Conservation (phyloP, 53 echinoderm and acorn worm species). For the Pentamera pediparva region DNA sequence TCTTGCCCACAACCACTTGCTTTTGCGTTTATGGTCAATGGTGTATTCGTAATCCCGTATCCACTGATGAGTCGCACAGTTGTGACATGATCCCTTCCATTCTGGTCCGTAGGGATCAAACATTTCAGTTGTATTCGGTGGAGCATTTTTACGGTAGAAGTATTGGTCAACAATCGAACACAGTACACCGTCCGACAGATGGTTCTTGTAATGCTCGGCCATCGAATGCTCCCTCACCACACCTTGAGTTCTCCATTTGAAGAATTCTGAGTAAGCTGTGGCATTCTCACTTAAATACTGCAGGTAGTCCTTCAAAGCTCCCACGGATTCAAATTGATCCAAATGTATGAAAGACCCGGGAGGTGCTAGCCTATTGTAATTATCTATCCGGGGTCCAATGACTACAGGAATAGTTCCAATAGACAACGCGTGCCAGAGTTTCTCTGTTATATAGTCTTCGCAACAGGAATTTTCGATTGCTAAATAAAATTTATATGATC, state of each 20-base stretch:
- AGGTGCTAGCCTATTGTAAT: slow-evolving; percentile 4
- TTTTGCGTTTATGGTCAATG: background rate
- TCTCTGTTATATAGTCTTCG: slow-evolving; percentile 17
- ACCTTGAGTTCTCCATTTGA: slow-evolving; percentile 2
- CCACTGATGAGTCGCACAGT: slow-evolving; percentile 2
- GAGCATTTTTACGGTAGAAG: background rate
- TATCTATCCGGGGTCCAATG: slow-evolving; percentile 9
- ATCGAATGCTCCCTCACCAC: slow-evolving; percentile 3
- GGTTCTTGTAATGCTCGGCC: slow-evolving; percentile 11
- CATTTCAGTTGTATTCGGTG: background rate
- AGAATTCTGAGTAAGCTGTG: slow-evolving; percentile 14
- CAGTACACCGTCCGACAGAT: slow-evolving; percentile 1
- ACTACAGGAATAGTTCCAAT: slow-evolving; percentile 17
- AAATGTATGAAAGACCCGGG: slow-evolving; percentile 18
- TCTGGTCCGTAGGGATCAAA: slow-evolving; percentile 18
- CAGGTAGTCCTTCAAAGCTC: background rate
- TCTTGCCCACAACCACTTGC: background rate
- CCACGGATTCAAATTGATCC: background rate
- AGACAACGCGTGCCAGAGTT: slow-evolving; percentile 3
- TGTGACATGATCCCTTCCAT: slow-evolving; percentile 18
- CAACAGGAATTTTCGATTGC: slow-evolving; percentile 15
- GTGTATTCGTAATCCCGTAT: background rate
- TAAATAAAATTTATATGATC: slow-evolving; percentile 9
- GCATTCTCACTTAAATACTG: background rate
- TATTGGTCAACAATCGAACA: slow-evolving; percentile 13